Conservation (phyloP, 2,797 vertebrate species). For the Scolopax rusticola region DNA sequence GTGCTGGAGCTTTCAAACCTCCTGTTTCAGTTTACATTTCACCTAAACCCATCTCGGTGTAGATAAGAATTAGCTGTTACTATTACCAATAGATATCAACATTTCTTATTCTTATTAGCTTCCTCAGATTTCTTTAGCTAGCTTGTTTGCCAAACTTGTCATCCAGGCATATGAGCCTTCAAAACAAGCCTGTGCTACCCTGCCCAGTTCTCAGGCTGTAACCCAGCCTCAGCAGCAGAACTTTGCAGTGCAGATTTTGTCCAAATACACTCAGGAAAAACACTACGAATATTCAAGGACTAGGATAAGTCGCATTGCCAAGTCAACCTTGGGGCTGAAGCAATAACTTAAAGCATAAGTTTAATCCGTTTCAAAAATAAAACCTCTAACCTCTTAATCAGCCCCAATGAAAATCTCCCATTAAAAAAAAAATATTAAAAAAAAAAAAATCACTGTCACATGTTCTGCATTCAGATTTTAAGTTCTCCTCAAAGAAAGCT, state of each 20-base stretch:
- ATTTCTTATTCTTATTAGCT: background rate
- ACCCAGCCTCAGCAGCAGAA: background rate
- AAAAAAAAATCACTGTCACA: background rate
- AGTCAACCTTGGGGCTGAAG: background rate
- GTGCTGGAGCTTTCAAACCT: background rate
- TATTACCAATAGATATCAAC: background rate
- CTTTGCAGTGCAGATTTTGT: background rate
- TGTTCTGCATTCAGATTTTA: background rate
- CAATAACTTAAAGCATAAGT: background rate
- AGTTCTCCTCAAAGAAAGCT: background rate
- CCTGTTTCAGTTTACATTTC: background rate
- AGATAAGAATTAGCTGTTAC: background rate
- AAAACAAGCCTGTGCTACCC: background rate
- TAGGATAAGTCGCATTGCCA: background rate
- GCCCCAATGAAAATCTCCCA: background rate
- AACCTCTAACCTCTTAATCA: background rate
- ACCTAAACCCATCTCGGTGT: background rate
- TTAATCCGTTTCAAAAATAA: background rate
- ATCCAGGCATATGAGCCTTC: background rate
- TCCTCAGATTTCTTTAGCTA: background rate
- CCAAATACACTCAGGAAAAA: background rate
- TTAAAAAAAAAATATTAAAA: background rate
- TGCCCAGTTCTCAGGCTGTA: background rate
- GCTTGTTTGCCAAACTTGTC: background rate
- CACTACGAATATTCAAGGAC: background rate